A percentile compares a stretch with the other conserved stretches of the same genome.
Evolutionary conservation across 2,797 vertebrate genomes (phyloP).

Genomic region (Crocidura indochinensis): DNA sequence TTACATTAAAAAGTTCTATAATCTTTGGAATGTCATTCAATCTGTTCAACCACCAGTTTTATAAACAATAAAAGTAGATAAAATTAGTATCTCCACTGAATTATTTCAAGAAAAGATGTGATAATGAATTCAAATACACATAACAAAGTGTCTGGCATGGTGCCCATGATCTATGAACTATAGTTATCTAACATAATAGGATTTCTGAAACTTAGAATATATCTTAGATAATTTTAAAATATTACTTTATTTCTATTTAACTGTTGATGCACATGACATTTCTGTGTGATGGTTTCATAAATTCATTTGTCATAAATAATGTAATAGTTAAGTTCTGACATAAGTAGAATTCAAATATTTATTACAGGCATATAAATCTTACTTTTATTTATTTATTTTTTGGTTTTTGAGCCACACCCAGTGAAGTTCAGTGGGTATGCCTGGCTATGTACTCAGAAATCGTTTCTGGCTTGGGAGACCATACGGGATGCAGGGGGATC

Average conservation of each 20-base stretch:
- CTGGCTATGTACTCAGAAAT: too few species aligned
- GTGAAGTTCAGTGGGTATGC: too few species aligned
- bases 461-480: too few species aligned
- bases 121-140: conserved; percentile 7
- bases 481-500: too few species aligned
- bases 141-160: not conserved
- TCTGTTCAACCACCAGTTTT: conserved; percentile 24
- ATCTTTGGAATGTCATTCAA: not conserved
- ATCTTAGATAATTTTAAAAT: not conserved
- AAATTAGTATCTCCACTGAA: not conserved
- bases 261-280: not conserved
- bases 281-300: not conserved
- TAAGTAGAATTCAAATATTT: not conserved
- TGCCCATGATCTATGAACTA: not conserved
- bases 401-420: too few species aligned
- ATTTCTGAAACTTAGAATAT: not conserved
- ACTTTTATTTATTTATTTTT: too few species aligned
- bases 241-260: not conserved
- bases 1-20: not conserved
- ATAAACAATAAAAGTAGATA: conserved; percentile 12
- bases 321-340: not conserved
- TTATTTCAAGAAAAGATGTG: conserved; percentile 40
- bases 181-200: not conserved
- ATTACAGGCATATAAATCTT: not conserved
- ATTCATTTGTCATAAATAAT: not conserved